Percentiles rank a stretch among this genome's conserved stretches.
Evolutionary conservation across 1,140 invertebrate genomes (phyloP).

Genomic region (Habropoda laboriosa): DNA sequence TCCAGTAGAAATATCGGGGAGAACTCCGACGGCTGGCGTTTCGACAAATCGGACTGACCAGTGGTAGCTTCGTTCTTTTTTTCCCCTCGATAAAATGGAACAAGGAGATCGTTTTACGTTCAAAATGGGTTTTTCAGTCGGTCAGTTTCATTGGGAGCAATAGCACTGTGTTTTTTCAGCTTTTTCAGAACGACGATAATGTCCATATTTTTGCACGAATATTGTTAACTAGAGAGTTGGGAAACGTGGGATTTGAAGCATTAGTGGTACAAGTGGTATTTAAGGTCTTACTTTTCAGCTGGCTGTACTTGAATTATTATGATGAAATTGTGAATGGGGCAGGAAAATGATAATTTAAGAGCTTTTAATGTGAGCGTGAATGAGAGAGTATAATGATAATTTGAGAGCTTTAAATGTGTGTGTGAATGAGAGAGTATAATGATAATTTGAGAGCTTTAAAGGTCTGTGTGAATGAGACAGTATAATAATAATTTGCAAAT

Average conservation of each 20-base stretch:
- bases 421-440: no score
- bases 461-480: no score
- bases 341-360: no score
- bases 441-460: neutral
- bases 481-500: no score
- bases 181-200: neutral
- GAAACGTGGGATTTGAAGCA: neutral
- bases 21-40: neutral
- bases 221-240: neutral
- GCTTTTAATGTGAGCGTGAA: no score
- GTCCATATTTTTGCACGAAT: neutral
- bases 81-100: constrained; percentile 29
- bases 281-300: no score
- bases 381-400: no score
- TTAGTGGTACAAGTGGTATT: no score
- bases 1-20: constrained; percentile 21
- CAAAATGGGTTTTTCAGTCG: no score
- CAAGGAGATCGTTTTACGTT: constrained; percentile 6
- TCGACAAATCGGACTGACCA: constrained; percentile 30
- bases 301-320: no score
- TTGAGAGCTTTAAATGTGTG: no score
- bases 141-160: neutral
- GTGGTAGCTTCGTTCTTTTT: constrained; percentile 20
- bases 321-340: no score
- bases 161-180: neutral